Evolutionary conservation across 2,797 vertebrate species (phyloP).

Genomic region (Sparus aurata): DNA sequence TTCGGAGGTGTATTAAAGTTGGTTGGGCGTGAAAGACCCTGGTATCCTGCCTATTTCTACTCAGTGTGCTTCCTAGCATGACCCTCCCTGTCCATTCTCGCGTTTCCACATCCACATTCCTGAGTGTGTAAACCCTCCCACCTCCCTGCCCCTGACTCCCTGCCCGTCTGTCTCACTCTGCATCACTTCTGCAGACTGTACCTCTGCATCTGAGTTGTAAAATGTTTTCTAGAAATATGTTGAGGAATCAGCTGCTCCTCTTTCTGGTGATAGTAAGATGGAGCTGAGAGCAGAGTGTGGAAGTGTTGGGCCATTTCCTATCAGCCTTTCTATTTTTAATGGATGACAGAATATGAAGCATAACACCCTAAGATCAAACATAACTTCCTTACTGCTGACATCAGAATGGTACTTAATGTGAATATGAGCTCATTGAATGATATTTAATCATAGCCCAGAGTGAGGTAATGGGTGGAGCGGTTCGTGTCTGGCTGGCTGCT

Average conservation of each 20-base stretch:
- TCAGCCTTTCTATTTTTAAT: conserved; percentile 42
- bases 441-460: neutral
- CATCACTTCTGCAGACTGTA: neutral
- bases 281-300: neutral
- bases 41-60: conserved; percentile 33
- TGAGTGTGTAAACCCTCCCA: conserved; percentile 38
- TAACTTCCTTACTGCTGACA: neutral
- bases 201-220: neutral
- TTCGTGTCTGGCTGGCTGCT: neutral
- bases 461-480: neutral
- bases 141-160: conserved; percentile 21
- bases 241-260: neutral
- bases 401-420: neutral
- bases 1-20: conserved; percentile 7
- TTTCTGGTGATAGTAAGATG: conserved; percentile 2
- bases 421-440: conserved; percentile 20
- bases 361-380: conserved; percentile 11
- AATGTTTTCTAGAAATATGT: neutral
- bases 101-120: conserved; percentile 71
- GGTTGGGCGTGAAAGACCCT: conserved; percentile 31
- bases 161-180: conserved; percentile 14
- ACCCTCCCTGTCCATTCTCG: conserved; percentile 52
- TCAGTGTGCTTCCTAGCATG: conserved; percentile 45
- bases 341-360: neutral
- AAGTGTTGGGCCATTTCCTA: conserved; percentile 14